Conservation (phyloP, 1,140 invertebrate genomes). For the Platyura marginata region DNA sequence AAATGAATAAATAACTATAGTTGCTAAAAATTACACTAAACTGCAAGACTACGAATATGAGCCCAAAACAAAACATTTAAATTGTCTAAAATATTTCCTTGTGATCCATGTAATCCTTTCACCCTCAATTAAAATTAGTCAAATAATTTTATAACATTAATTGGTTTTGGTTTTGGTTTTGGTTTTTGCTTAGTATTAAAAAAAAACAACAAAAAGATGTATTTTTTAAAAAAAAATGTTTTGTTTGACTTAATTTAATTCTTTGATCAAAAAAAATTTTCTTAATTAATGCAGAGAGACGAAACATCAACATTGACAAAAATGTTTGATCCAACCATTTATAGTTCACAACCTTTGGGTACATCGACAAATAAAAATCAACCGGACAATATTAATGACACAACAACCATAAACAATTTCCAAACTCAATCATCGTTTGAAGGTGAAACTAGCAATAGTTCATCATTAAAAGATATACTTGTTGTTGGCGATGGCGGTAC, state of each 20-base stretch:
- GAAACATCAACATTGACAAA: conserved; percentile 23
- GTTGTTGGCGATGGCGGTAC: neutral
- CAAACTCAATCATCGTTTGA: neutral
- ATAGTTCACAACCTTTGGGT: conserved; percentile 10
- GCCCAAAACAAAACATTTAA: too few relatives aligned
- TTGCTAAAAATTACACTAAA: too few relatives aligned
- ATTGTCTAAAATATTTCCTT: too few relatives aligned
- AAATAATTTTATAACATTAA: too few relatives aligned
- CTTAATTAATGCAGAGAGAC: conserved; percentile 26
- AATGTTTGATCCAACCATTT: conserved; percentile 20
- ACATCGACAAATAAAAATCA: neutral
- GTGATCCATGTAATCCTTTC: too few relatives aligned
- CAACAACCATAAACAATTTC: neutral
- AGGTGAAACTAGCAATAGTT: neutral
- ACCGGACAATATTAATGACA: neutral
- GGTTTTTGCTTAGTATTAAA: too few relatives aligned
- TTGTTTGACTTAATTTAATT: neutral
- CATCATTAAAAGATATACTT: neutral
- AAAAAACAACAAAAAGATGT: neutral
- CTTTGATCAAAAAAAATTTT: neutral
- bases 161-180: too few relatives aligned
- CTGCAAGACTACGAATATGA: too few relatives aligned
- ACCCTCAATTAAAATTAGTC: too few relatives aligned
- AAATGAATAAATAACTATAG: too few relatives aligned
- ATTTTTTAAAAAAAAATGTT: neutral